Evolutionary conservation across 1,140 invertebrate species (phyloP), one percentile per base, ranked within the genome.

Genomic region (Melanaphis sacchari): DNA sequence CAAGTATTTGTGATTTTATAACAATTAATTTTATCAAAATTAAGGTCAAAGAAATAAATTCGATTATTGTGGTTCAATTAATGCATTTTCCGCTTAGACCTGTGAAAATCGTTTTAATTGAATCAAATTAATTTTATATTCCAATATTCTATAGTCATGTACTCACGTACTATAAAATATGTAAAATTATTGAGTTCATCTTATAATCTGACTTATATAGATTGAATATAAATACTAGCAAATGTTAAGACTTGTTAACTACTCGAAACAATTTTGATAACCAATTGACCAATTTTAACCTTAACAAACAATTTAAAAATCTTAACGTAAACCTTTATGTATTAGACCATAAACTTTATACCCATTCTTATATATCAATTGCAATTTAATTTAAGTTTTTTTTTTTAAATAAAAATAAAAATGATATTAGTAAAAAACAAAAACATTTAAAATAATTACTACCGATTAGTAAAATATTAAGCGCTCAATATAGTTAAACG

Each of bases 401-500:
- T 66, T 66, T 66, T 31, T 76, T 21, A 18, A n/a, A 76, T 11
- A 15, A 76, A 76, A 76, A 76, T 76, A 4, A 76, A 76, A 76
- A 76, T 76, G 0, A 76, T 76, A 76, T 76, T n/a, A 76, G 59
- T 76, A n/a, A n/a, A 76, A 76, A 31, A 76, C 59, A n/a, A 76
- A 21, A 76, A 76, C 59, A 76, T 76, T 76, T 76, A 76, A 76
- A 76, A 76, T 76, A 76, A 76, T 76, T n/a, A 76, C 59, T 76
- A 36, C 31, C 82, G 82, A 84, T 84, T 84, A 84, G 38, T 26
- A 24, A 5, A 76, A n/a, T 76, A 84, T 84, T 84, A 84, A 41
- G 24, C 40, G 40, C 38, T 84, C 40, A 49, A 49, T 22, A 46
- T n/a, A 46, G 7, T 46, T 46, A 46, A 43, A 36, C 85, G 85